A percentile compares a stretch with the other conserved stretches of the same genome.
phyloP scores from a whole-genome alignment of 2,888 invertebrate species.

The Agriopis marginaria region DNA sequence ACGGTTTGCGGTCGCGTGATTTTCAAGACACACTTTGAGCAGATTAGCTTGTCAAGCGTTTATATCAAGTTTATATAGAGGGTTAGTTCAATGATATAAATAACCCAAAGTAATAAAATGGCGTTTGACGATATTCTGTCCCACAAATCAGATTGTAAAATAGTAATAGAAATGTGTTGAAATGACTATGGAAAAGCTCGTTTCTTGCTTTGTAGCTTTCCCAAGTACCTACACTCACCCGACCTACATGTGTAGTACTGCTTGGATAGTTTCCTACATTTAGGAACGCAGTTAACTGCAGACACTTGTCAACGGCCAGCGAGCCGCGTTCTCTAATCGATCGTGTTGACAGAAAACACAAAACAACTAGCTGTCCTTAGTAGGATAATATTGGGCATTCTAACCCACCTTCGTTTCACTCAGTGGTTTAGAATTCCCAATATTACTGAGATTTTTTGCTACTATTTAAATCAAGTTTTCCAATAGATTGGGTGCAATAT shows the following conservation, averaged over 20 bases:
- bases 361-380: conserved; percentile 7
- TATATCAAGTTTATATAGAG: no score
- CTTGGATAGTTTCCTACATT: neutral
- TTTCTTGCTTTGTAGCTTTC: conserved; percentile 14
- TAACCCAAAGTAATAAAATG: neutral
- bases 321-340: conserved; percentile 21
- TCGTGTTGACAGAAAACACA: conserved; percentile 29
- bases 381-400: no score
- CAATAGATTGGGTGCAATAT: no score
- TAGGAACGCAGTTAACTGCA: conserved; percentile 7
- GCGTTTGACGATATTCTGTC: neutral
- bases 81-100: neutral
- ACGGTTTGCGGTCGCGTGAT: no score
- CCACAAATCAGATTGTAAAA: neutral
- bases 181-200: neutral
- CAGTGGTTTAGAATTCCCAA: no score
- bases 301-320: conserved; percentile 23
- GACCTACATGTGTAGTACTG: neutral
- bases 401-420: no score
- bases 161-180: neutral
- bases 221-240: neutral
- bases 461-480: no score
- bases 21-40: no score
- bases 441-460: no score
- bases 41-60: no score